Percentiles rank a stretch among this genome's conserved stretches.
Conservation (phyloP, 2,797 vertebrate genomes). For the Lepus townsendii region DNA sequence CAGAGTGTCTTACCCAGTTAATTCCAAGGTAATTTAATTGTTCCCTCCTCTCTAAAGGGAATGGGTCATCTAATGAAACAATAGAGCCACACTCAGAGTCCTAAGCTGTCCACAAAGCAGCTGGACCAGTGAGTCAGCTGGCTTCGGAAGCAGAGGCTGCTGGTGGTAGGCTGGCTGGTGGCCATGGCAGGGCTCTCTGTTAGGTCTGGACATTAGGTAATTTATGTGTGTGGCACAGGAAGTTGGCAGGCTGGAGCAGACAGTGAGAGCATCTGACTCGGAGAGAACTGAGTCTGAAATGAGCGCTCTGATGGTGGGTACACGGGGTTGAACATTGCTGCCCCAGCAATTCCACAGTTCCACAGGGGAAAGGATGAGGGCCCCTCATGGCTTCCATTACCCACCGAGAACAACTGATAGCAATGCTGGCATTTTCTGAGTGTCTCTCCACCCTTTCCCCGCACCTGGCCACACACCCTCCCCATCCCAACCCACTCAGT, state of each 20-base stretch:
- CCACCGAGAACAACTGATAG: background rate
- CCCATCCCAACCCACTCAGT: background rate
- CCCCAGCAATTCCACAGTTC: background rate
- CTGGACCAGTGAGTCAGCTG: background rate
- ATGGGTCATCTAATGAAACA: background rate
- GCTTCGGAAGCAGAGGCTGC: background rate
- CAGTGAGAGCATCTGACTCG: background rate
- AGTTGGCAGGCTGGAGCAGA: background rate
- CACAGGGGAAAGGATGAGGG: background rate
- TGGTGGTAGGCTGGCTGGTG: background rate
- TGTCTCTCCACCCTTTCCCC: background rate
- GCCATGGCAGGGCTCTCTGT: background rate
- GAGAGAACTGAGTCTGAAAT: background rate
- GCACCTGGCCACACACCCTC: fast-evolving
- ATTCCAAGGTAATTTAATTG: conserved; percentile 11
- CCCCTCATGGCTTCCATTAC: background rate
- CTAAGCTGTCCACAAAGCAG: background rate
- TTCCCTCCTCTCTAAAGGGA: background rate
- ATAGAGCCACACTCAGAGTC: background rate
- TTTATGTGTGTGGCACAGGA: background rate
- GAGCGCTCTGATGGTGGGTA: background rate
- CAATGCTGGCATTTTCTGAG: background rate
- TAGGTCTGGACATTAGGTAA: background rate
- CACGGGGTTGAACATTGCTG: background rate
- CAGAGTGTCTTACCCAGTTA: conserved; percentile 20